Evolutionary conservation across 2,113 vertebrate species (phyloP), one percentile per base, ranked within the genome.

Genomic region (Chunga burmeisteri): DNA sequence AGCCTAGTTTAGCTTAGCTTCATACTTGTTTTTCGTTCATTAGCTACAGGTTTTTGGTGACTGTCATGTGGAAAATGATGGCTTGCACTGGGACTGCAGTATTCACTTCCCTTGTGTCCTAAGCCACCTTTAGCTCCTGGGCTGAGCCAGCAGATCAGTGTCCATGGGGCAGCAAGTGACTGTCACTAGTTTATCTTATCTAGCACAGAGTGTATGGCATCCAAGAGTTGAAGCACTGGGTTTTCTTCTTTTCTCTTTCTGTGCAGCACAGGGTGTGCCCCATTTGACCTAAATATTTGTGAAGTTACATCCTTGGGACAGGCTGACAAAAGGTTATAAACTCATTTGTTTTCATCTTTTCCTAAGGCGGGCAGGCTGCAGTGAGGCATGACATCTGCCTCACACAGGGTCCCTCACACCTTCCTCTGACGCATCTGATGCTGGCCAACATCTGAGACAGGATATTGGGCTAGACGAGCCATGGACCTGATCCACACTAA

Each of bases 301-400:
- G 89, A 95, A 95, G 78, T 95, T 93, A 97, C 96, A 97, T 96
- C 94, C 95, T 96, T 93, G 95, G 92, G 86, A 82, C 95, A 97
- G 94, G 94, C 97, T 93, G 96, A 96, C 96, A 92, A 86, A 93
- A 96, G 98, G 98, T 97, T 96, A 98, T 98, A 98, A 98, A 97
- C 81, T 88, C 97, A 97, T 97, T 98, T 96, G 93, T 96, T 97
- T 86, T 81, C 78, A 95, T 95, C 94, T 93, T 87, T 89, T 42
- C 84, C 78, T 86, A 61, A 65, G 86, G 17, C 1, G 0, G 59
- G 50, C 80, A 55, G 68, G 84, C 93, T 80, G 84, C 53, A 73
- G 66, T 0, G 13, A 91, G 74, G 44, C 70, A 42, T 53, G 80
- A 50, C 70, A 81, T 95, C 72, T 81, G 86, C 75, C 92, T 95